Evolutionary conservation across 2,113 vertebrate genomes (phyloP), one percentile per base, ranked within the genome.

Genomic region (Carettochelys insculpta): DNA sequence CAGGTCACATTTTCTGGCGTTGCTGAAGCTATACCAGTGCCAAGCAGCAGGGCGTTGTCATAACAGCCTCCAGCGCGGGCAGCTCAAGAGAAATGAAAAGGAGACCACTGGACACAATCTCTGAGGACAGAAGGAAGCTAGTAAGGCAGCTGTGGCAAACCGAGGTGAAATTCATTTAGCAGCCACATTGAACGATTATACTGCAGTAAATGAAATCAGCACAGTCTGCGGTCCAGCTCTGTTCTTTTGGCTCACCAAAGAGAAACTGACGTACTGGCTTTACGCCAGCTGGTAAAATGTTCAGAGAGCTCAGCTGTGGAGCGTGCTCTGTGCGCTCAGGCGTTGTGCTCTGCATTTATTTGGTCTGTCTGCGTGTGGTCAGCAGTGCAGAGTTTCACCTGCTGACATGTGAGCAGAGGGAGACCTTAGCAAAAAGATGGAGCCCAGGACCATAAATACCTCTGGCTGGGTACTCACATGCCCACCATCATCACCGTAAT

Each of bases 291-390:
- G 41, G 38, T 16, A n/a, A 45, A 48, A 73, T 9, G 48, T 71
- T 24, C 5, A 16, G 56, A 29, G 34, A 31, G 34, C 12, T 2
- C 6, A 34, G 31, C 75, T 48, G 48, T 6, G 48, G 48, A 7
- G 11, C 14, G 0, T 9, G n/a, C 22, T 45, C 56, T 11, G 54
- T 13, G 43, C 50, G 25, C 58, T 6, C 38, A 3, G 3, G 61
- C 29, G 3, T 29, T 0, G 14, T 7, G 76, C 51, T 34, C 6
- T 6, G 50, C 2, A 2, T 43, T 31, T 78, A 1, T 1, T 50
- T 25, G 19, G 53, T 34, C 50, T 41, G 41, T 6, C 24, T 3
- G 24, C 25, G 48, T 9, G 43, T 76, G 56, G 16, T 9, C 5
- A 50, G 7, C 13, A 6, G 43, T 8, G 45, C 13, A 48, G 87